Evolutionary conservation across 2,888 invertebrate genomes (phyloP).

Genomic region (Eudemis profundana): DNA sequence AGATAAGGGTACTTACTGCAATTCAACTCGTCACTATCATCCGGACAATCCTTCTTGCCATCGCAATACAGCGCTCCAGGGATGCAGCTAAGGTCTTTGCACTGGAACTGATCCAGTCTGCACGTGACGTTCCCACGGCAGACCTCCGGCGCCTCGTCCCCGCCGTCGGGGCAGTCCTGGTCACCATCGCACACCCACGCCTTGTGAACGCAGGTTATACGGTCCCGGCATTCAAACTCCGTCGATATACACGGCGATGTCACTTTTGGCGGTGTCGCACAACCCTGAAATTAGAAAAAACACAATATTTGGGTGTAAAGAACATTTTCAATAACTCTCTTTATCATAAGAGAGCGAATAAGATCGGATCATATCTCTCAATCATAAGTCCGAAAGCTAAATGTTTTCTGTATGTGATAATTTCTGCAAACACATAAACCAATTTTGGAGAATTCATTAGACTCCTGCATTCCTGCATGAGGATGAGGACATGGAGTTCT

Average conservation of each 20-base stretch:
- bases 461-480: no score
- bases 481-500: no score
- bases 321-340: no score
- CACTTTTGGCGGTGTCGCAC: constrained; percentile 81
- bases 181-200: constrained; percentile 95
- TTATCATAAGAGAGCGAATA: no score
- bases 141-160: constrained; percentile 88
- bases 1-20: constrained; percentile 87
- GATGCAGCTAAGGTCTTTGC: constrained; percentile 92
- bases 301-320: no score
- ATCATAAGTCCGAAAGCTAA: no score
- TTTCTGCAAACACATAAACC: no score
- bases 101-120: constrained; percentile 94
- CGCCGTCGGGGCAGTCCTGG: constrained; percentile 92
- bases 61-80: constrained; percentile 93
- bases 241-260: constrained; percentile 88
- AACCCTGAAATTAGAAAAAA: constrained; percentile 81
- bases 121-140: constrained; percentile 91
- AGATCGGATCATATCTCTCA: no score
- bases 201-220: constrained; percentile 91
- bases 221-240: constrained; percentile 93
- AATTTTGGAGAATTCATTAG: no score
- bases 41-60: constrained; percentile 91
- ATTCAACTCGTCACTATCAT: constrained; percentile 94
- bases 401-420: no score